Base-by-base conservation (phyloP, 2,797 vertebrate genomes). In the Esox lucius region DNA sequence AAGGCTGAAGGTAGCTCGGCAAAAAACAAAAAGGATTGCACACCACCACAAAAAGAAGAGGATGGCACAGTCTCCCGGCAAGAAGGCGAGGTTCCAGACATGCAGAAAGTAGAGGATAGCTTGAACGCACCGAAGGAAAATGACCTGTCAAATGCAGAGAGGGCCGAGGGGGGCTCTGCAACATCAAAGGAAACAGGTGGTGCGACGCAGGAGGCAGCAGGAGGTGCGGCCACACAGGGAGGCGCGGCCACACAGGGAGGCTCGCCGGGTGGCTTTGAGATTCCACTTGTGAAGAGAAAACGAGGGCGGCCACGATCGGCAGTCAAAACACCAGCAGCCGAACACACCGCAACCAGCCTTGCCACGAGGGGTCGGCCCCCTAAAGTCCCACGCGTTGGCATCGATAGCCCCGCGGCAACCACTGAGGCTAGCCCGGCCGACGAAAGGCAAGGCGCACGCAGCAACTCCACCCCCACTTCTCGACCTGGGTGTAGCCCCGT, bases 11-110 rank as follows among this genome's bases (percentile, higher is more conserved):
- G 46, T 13, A 15, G 5, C 46, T 16, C 9, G 11, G 51, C 53
- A 42, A 39, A 33, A 61, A 46, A 72, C 11, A 69, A 77, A 86
- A 93, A 94, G 51, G 82, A 86, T 67, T 72, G 90, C 75, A 90
- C 93, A 78, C 64, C 91, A 46, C 9, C 42, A 56, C 53, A 7
- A 24, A 61, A 64, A 24, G 79, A 67, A 71, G 71, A 69, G 46
- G 16, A 4, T 16, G 42, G 24, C 11, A 9, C 24, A 8, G 42
- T 22, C 19, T 3, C n/a, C 19, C 53, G 16, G 19, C 7, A 56
- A 46, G 42, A 46, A 46, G 42, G 42, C 9, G 11, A 46, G 12
- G 42, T 46, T 46, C 42, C 42, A 13, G 42, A 46, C 9, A 13
- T 3, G 3, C 42, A 5, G 8, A 51, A 9, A 12, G 67, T 6